phyloP scores from a whole-genome alignment of 1,140 invertebrate species.

The Atopsyche davidsoni region DNA sequence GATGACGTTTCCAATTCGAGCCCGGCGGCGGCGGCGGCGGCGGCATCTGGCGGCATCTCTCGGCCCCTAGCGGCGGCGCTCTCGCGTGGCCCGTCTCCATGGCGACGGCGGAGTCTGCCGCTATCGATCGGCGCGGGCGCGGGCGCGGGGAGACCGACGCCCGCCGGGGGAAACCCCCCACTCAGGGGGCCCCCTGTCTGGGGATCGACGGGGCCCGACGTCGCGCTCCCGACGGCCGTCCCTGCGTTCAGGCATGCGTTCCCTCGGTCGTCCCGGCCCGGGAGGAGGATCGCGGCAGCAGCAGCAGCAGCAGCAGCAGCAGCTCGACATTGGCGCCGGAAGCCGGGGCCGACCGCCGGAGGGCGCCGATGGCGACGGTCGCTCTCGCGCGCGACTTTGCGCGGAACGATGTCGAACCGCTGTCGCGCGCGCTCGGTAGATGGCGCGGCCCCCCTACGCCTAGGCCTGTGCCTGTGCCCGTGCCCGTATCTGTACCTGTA shows the following conservation, averaged over 20 bases:
- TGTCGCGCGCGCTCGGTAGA: no score
- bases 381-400: no score
- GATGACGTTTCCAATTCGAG: neutral
- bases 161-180: slow-evolving; percentile 1
- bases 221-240: slow-evolving; percentile 4
- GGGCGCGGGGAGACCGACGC: slow-evolving; percentile 3
- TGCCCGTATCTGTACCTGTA: no score
- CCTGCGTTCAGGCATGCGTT: neutral
- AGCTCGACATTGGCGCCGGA: no score
- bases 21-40: neutral
- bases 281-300: no score
- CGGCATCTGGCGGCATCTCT: slow-evolving; percentile 10
- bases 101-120: slow-evolving; percentile 29
- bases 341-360: no score
- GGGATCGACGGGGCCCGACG: slow-evolving; percentile 3
- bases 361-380: no score
- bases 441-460: no score
- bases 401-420: no score
- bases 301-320: no score
- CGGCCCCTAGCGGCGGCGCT: neutral
- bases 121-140: slow-evolving; percentile 24
- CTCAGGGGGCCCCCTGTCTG: neutral
- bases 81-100: slow-evolving; percentile 21
- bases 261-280: neutral
- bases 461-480: no score